Conservation (phyloP, 2,888 invertebrate species). For the Phoronis australis region DNA sequence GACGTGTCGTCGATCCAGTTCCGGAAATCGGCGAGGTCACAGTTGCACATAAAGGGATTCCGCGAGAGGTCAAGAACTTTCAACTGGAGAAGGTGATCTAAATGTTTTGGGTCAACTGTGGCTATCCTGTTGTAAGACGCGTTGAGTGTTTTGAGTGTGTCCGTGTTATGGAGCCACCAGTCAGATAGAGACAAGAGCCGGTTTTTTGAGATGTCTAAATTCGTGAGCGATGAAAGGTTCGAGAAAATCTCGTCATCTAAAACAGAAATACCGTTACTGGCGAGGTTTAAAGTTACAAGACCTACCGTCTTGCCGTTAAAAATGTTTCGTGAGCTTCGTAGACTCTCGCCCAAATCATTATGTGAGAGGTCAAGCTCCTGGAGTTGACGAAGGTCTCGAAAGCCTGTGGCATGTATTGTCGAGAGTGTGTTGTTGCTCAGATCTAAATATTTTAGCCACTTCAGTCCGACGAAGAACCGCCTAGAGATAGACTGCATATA, state of each 20-base stretch:
- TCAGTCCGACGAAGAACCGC: constrained; percentile 27
- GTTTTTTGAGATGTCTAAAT: constrained; percentile 31
- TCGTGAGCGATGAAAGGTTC: neutral
- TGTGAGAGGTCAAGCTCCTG: constrained; percentile 19
- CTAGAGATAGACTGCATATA: neutral
- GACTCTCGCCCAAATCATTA: constrained; percentile 21
- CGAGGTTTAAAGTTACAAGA: too few relatives aligned
- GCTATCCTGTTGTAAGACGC: constrained; percentile 25
- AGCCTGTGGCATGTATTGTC: constrained; percentile 19
- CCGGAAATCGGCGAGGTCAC: constrained; percentile 30
- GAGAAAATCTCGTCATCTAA: neutral
- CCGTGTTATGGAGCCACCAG: constrained; percentile 20
- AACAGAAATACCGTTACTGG: neutral
- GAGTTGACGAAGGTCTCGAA: constrained; percentile 25
- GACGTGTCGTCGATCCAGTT: constrained; percentile 26
- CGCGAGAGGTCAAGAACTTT: constrained; percentile 27
- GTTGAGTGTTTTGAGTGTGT: constrained; percentile 20
- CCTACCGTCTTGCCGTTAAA: too few relatives aligned
- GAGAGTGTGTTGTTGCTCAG: constrained; percentile 26
- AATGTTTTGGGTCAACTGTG: constrained; percentile 18
- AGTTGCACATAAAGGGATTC: constrained; percentile 39
- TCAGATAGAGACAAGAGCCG: constrained; percentile 21
- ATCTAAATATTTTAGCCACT: constrained; percentile 24
- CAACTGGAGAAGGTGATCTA: constrained; percentile 22
- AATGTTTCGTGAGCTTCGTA: too few relatives aligned